Conservation (phyloP, 2,113 vertebrate genomes). For the Phylloscopus trochilus region DNA sequence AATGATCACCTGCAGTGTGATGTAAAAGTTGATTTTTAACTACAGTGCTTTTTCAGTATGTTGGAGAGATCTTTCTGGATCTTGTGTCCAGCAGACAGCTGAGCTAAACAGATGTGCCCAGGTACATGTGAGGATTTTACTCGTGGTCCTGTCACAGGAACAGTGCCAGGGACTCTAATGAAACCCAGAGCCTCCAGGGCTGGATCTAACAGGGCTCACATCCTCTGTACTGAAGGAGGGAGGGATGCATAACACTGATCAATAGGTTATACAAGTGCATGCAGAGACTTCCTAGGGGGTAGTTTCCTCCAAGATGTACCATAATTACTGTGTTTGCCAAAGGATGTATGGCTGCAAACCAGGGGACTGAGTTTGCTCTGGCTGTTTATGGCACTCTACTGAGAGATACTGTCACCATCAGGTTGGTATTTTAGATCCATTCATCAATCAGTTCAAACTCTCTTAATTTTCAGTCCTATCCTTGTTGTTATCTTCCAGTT, state of each 20-base stretch:
- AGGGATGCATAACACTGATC: background rate
- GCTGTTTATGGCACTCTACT: background rate
- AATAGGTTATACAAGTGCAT: background rate
- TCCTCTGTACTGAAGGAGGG: background rate
- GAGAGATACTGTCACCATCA: background rate
- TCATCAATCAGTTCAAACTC: background rate
- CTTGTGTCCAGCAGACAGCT: background rate
- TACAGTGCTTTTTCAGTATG: background rate
- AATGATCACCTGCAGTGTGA: background rate
- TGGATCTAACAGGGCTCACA: background rate
- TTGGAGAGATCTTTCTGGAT: background rate
- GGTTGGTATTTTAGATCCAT: background rate
- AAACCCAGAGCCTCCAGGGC: background rate
- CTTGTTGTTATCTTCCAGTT: background rate
- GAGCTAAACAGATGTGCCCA: background rate
- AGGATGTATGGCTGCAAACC: background rate
- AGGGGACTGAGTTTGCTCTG: background rate
- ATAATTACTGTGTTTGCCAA: background rate
- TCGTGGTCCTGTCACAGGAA: accelerated
- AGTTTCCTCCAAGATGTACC: background rate
- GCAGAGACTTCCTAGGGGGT: background rate
- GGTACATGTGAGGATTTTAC: background rate
- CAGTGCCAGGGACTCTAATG: background rate
- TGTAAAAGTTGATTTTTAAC: background rate
- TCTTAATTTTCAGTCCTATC: background rate